Conservation (phyloP, 1,140 invertebrate species). For the Coptotermes formosanus region DNA sequence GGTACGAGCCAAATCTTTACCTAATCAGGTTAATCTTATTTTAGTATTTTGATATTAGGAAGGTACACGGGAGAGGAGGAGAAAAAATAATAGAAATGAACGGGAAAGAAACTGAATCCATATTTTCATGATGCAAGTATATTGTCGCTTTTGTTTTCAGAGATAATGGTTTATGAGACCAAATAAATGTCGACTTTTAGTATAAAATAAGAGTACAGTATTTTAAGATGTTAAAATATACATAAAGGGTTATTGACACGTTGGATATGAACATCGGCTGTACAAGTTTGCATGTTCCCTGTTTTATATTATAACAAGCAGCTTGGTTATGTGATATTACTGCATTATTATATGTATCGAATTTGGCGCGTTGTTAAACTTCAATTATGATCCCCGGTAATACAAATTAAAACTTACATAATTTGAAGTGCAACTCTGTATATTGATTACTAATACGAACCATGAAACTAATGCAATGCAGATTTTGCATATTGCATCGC, state of each 20-base stretch:
- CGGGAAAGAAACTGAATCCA: too few relatives aligned
- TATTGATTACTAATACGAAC: slow-evolving; percentile 10
- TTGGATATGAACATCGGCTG: not conserved
- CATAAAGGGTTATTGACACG: not conserved
- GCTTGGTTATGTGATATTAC: not conserved
- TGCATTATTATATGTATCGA: slow-evolving; percentile 2
- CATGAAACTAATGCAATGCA: slow-evolving; percentile 18
- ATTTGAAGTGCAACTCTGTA: slow-evolving; percentile 12
- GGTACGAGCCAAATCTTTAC: too few relatives aligned
- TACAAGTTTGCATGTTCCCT: not conserved
- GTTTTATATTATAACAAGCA: slow-evolving; percentile 3
- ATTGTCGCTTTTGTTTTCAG: too few relatives aligned
- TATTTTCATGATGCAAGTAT: too few relatives aligned
- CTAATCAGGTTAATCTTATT: too few relatives aligned
- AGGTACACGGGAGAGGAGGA: too few relatives aligned
- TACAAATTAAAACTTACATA: slow-evolving; percentile 20
- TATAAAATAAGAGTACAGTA: too few relatives aligned
- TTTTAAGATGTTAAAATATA: not conserved
- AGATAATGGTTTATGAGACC: too few relatives aligned
- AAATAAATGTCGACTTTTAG: too few relatives aligned
- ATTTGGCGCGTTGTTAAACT: slow-evolving; percentile 4
- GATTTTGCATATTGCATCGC: not conserved
- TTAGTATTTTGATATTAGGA: too few relatives aligned
- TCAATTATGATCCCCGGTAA: slow-evolving; percentile 6
- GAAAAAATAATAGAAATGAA: too few relatives aligned